Evolutionary conservation across 2,888 invertebrate genomes (phyloP), one percentile per base, ranked within the genome.

Genomic region (Candidula unifasciata): DNA sequence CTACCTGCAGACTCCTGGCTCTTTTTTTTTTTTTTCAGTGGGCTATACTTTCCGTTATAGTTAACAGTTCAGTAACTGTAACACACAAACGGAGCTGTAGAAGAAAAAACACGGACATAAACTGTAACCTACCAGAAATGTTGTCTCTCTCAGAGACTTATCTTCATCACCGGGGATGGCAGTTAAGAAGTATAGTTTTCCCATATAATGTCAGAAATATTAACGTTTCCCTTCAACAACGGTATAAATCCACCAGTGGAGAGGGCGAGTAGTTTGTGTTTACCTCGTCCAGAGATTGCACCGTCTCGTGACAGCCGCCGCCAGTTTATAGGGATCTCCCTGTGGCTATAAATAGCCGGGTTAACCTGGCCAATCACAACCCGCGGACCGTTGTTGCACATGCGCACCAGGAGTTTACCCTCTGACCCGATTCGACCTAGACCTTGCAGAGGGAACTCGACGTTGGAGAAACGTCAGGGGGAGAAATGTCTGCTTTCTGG

Each of bases 281-380:
- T 79, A 60, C 79, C 27, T 37, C 71, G 37, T 24, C 57, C 18
- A 79, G 30, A 80, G 84, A 84, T 84, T 84, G 84, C 84, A 80
- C 33, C 18, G 74, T 84, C 84, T 73, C 71, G 80, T 84, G 84
- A 84, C 83, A 84, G 30, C 27, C 16, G 18, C 16, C 16, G 44
- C 0, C 8, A 5, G 37, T 44, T 64, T 60, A 79, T 80, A 78
- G 66, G 24, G 27, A 78, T 60, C 52, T 54, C 52, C 37, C 57
- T 54, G 30, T 5, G 0, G 27, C 80, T 84, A 84, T 84, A 80
- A 57, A 69, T 84, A 84, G 80, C 30, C 24, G 27, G 84, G 84
- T 84, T 84, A 80, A 84, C 84, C 84, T 33, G n/a, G 18, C 84
- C 84, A 84, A 84, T 84, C 80, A 80, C 37, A 80, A 16, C 35